Percentiles rank a stretch among this genome's conserved stretches.
Evolutionary conservation across 2,888 invertebrate genomes (phyloP).

Genomic region (Heliconius ethilla): DNA sequence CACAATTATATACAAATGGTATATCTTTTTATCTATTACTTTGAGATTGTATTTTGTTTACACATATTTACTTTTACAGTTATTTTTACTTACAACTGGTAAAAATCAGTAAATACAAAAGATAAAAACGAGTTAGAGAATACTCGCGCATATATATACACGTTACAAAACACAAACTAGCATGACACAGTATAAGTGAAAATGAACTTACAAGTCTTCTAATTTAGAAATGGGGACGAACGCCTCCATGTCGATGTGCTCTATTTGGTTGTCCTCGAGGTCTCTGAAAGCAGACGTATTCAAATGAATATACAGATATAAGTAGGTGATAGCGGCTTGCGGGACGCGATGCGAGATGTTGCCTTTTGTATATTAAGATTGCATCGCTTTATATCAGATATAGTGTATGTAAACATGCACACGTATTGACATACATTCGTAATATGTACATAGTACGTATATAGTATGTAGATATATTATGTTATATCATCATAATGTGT

Average conservation of each 20-base stretch:
- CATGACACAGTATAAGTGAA: background rate
- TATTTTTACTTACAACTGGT: no score
- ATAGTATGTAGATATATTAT: background rate
- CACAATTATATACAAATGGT: no score
- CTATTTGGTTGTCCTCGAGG: constrained; percentile 92
- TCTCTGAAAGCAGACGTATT: constrained; percentile 83
- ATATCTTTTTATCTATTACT: no score
- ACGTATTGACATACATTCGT: background rate
- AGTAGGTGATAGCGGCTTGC: constrained; percentile 6
- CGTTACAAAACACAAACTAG: background rate
- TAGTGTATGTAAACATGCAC: background rate
- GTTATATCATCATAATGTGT: background rate
- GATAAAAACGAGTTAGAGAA: no score
- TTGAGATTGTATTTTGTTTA: no score
- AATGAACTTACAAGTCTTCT: constrained; percentile 89
- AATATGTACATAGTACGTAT: background rate
- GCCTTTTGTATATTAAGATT: constrained; percentile 12
- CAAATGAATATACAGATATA: constrained; percentile 24
- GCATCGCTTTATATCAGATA: constrained; percentile 3
- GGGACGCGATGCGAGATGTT: background rate
- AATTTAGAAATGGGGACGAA: constrained; percentile 89
- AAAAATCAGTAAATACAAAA: no score
- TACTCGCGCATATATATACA: background rate
- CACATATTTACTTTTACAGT: no score
- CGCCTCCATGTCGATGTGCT: constrained; percentile 91